A percentile compares a stretch with the other conserved stretches of the same genome.
Conservation (phyloP, 2,797 vertebrate genomes). For the Tauraco hartlaubi region DNA sequence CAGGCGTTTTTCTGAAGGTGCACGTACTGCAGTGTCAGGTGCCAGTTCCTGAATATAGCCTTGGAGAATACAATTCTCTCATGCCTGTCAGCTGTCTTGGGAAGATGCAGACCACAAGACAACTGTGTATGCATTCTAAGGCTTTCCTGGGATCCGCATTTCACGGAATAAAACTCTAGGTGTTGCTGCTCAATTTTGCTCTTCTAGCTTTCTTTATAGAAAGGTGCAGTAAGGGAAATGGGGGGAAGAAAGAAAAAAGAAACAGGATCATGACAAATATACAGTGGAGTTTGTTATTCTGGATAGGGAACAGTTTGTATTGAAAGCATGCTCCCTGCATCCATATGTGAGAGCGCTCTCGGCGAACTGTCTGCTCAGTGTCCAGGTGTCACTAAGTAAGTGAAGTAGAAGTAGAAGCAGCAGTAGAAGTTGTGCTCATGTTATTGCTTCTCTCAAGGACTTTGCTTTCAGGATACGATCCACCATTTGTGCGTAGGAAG, state of each 20-base stretch:
- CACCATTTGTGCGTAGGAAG: accelerated
- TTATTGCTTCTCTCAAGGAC: not conserved
- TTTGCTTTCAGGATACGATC: not conserved
- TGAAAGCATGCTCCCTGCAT: not conserved
- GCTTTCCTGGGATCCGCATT: not conserved
- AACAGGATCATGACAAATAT: not conserved
- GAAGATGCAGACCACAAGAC: not conserved
- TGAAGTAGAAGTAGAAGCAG: too few relatives aligned
- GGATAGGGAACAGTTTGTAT: not conserved
- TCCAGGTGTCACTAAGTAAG: not conserved
- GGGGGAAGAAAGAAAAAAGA: accelerated
- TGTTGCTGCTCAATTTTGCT: not conserved
- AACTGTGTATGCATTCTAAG: not conserved
- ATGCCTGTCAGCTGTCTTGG: not conserved
- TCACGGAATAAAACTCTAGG: not conserved
- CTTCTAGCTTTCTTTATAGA: not conserved
- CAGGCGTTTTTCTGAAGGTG: not conserved
- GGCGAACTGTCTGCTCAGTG: not conserved
- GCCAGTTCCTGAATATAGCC: not conserved
- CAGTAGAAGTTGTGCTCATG: not conserved
- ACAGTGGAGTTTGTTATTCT: not conserved
- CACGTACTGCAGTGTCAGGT: not conserved
- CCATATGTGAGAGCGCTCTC: accelerated
- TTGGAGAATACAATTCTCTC: not conserved
- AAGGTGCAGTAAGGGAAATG: not conserved